Evolutionary conservation across 2,888 invertebrate species (phyloP), one percentile per base, ranked within the genome.

Genomic region (Acanthosoma haemorrhoidale): DNA sequence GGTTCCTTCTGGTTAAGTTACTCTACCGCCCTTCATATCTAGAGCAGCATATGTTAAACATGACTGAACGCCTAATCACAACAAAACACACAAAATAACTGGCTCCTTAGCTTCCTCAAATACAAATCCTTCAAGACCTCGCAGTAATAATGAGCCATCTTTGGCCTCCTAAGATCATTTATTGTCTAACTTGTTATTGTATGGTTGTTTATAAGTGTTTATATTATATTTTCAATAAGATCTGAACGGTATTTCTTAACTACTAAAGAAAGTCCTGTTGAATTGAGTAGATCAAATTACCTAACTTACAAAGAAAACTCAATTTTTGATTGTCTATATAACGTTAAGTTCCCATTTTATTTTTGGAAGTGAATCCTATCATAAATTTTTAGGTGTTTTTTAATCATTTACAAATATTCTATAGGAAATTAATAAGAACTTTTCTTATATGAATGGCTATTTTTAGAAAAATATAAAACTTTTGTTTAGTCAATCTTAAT

Each of bases 1-100:
- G 16, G 71, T 70, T 15, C 38, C 70, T 8, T 41, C 69, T 16
- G 72, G 72, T 21, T 70, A 69, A 21, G 72, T 72, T 15, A 68
- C 69, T 25, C 51, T 69, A 16, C 64, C 72, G 6, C 69, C 72
- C 29, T n/a, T n/a, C n/a, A 32, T 63, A 13, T 69, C 71, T 6
- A 68, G 70, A 9, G 72, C 70, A 4, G 43, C 25, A 25, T 72
- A 72, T 38, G 71, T 72, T n/a, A 71, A 70, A 16, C 72, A 72
- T 38, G 68, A 70, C 15, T 69, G 69, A 64, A 61, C 68, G 4
- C 68, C 60, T n/a, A 72, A 72, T 36, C 59, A 66, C 13, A 13
- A 31, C n/a, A 72, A 72, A 38, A 64, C 63, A 11, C 70, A 70
- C 18, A 70, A 70, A 8, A 68, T 68, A 15, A 68, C 66, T 21